A percentile compares a stretch with the other conserved stretches of the same genome.
Conservation (phyloP, 2,797 vertebrate genomes). For the Staurois parvus region DNA sequence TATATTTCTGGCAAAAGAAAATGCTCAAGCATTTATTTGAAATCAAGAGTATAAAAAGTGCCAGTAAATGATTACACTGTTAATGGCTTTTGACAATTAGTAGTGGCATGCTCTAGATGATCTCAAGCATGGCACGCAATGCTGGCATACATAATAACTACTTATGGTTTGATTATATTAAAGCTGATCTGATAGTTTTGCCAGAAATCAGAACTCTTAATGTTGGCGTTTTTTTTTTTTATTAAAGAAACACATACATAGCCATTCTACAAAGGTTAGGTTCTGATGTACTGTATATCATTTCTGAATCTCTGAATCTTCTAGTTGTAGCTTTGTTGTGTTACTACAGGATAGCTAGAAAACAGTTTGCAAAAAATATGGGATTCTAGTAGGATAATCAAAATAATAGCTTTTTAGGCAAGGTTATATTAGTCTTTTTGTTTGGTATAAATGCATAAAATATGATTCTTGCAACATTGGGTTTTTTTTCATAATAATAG, state of each 20-base stretch:
- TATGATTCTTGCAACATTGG: not conserved
- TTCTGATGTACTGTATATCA: not conserved
- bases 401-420: not conserved
- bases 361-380: not conserved
- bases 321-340: too few relatives aligned
- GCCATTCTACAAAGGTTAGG: not conserved
- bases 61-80: slow-evolving; percentile 47
- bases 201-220: slow-evolving; percentile 40
- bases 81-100: slow-evolving; percentile 53
- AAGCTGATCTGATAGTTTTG: slow-evolving; percentile 36
- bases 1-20: not conserved
- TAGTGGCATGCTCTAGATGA: slow-evolving; percentile 43
- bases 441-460: not conserved
- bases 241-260: slow-evolving; percentile 18
- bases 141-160: slow-evolving; percentile 52
- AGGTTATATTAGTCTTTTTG: not conserved
- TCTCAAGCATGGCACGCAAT: slow-evolving; percentile 49
- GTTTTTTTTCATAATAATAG: too few relatives aligned
- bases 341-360: not conserved
- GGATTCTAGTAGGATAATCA: not conserved
- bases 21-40: slow-evolving; percentile 10
- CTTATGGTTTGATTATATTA: slow-evolving; percentile 58
- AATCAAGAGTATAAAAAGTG: slow-evolving; percentile 9
- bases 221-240: slow-evolving; percentile 34
- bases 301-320: not conserved